Evolutionary conservation across 2,888 invertebrate species (phyloP).

Genomic region (Dryococelus australis): DNA sequence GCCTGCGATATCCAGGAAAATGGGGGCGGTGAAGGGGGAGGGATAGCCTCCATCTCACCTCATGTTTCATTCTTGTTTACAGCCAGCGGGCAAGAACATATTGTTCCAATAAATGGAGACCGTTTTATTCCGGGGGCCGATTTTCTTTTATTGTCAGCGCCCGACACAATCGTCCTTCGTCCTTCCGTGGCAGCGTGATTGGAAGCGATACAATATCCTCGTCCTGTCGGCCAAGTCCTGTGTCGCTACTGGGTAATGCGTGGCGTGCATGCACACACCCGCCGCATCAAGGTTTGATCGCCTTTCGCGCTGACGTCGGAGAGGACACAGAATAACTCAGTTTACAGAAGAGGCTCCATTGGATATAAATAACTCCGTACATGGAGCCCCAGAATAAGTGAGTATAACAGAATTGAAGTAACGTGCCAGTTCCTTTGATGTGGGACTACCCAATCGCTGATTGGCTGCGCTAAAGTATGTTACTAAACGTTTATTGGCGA

Average conservation of each 20-base stretch:
- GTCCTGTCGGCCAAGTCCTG: neutral
- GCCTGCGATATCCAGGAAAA: neutral
- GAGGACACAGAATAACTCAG: too few relatives aligned
- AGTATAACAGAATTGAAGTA: too few relatives aligned
- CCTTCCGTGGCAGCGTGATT: neutral
- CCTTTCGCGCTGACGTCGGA: neutral
- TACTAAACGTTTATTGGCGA: too few relatives aligned
- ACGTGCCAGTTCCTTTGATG: too few relatives aligned
- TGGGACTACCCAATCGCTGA: too few relatives aligned
- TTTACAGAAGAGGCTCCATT: too few relatives aligned
- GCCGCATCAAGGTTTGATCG: neutral
- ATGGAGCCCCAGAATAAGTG: too few relatives aligned
- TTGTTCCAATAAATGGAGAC: neutral
- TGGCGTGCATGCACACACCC: neutral
- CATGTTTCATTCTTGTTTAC: constrained; percentile 16
- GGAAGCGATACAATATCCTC: neutral
- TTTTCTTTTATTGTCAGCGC: constrained; percentile 9
- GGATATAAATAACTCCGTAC: too few relatives aligned
- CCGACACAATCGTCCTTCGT: neutral
- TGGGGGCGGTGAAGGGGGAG: neutral
- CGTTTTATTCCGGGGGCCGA: constrained; percentile 2
- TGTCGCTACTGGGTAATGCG: neutral
- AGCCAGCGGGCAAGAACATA: neutral
- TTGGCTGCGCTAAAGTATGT: too few relatives aligned
- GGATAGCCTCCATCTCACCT: neutral